phyloP scores from a whole-genome alignment of 2,797 vertebrate genomes.

The Fistularia tabacaria region DNA sequence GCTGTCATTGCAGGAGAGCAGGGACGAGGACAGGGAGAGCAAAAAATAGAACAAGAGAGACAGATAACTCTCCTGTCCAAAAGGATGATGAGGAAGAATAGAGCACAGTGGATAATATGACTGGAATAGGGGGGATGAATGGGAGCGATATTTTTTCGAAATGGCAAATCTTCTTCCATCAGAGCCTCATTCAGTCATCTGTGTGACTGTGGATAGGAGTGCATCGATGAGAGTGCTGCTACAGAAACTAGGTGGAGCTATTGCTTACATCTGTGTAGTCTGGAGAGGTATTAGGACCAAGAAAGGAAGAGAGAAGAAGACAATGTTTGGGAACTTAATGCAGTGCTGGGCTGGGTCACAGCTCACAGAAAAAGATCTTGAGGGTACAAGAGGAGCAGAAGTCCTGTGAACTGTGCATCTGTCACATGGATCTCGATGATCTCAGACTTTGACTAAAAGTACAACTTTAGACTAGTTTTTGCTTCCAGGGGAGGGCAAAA shows the following conservation, averaged over 20 bases:
- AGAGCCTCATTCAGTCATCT: conserved; percentile 44
- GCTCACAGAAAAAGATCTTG: conserved; percentile 44
- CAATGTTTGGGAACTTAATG: conserved; percentile 63
- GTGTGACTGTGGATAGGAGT: conserved; percentile 26
- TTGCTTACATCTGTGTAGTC: conserved; percentile 62
- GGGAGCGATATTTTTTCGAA: conserved; percentile 59
- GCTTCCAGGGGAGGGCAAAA: conserved; percentile 33
- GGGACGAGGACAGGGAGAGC: conserved; percentile 47
- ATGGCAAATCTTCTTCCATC: conserved; percentile 46
- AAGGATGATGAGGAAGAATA: conserved; percentile 65
- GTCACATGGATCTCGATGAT: conserved; percentile 51
- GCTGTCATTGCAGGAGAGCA: conserved; percentile 70
- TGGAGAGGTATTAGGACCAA: conserved; percentile 38
- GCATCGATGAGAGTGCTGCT: conserved; percentile 28
- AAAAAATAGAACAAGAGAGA: conserved; percentile 70
- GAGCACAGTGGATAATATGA: conserved; percentile 67
- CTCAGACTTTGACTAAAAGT: conserved; percentile 39
- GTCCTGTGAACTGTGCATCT: conserved; percentile 56
- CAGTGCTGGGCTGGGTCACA: conserved; percentile 58
- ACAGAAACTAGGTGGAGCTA: conserved; percentile 71
- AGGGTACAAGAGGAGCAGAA: conserved; percentile 38
- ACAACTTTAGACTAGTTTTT: conserved; percentile 46
- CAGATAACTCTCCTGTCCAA: conserved; percentile 63
- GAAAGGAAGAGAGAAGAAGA: conserved; percentile 35
- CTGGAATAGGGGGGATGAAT: conserved; percentile 63